Conservation (phyloP, 64 coral and sea anemone genomes). For the Catalaphyllia jardinei region DNA sequence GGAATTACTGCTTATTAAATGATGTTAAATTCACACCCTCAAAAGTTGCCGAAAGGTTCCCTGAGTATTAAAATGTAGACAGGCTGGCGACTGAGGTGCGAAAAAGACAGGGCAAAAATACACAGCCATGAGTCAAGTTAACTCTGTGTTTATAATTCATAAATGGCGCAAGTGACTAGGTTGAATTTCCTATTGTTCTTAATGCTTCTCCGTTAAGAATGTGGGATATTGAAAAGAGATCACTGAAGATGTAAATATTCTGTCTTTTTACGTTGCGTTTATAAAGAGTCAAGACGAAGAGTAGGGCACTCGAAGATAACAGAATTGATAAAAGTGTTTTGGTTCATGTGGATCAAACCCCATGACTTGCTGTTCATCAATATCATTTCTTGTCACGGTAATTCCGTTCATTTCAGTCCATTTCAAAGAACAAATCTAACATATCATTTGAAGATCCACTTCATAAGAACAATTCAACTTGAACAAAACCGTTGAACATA, state of each 20-base stretch:
- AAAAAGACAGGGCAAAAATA: conserved; percentile 10
- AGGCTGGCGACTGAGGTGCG: conserved; percentile 33
- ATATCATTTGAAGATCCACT: neutral
- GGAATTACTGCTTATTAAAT: conserved; percentile 39
- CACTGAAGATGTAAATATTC: too few relatives aligned
- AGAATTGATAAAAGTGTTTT: neutral
- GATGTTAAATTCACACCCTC: conserved; percentile 37
- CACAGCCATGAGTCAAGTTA: neutral
- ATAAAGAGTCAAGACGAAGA: neutral
- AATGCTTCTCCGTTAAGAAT: too few relatives aligned
- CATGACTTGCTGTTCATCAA: neutral
- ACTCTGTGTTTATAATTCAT: neutral
- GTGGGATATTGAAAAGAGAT: too few relatives aligned
- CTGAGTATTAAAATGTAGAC: conserved; percentile 23
- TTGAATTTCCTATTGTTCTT: too few relatives aligned
- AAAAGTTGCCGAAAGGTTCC: conserved; percentile 16
- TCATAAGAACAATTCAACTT: neutral
- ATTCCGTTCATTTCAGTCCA: neutral
- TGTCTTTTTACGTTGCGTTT: neutral
- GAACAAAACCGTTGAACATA: neutral
- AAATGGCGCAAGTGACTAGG: neutral
- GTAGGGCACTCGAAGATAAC: too few relatives aligned
- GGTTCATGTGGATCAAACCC: neutral
- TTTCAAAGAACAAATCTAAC: neutral
- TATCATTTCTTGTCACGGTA: neutral